Evolutionary conservation across 2,888 invertebrate species (phyloP).

Genomic region (Hirtodrosophila alboralis): DNA sequence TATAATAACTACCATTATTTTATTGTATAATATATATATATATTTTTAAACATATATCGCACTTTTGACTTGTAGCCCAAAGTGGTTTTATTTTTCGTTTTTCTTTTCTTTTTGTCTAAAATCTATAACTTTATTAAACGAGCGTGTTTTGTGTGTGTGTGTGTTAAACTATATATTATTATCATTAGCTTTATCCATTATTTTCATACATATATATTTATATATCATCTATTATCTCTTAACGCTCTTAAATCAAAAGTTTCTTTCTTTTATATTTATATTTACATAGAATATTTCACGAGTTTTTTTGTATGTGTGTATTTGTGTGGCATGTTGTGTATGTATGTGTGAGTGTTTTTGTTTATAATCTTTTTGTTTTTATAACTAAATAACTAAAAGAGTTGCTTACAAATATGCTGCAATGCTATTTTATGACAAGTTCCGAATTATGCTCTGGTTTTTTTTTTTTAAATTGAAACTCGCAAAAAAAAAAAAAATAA

Average conservation of each 20-base stretch:
- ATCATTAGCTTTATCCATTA: slow-evolving; percentile 35
- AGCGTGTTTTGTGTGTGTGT: slow-evolving; percentile 19
- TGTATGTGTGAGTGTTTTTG: background rate
- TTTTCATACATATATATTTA: slow-evolving; percentile 31
- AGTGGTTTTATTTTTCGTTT: slow-evolving; percentile 42
- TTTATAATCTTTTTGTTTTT: slow-evolving; percentile 34
- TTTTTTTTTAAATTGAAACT: slow-evolving; percentile 17
- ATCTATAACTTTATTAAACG: slow-evolving; percentile 9
- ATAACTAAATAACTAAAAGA: slow-evolving; percentile 76
- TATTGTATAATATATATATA: slow-evolving; percentile 40
- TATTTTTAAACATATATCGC: slow-evolving; percentile 50
- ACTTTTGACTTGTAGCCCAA: slow-evolving; percentile 68
- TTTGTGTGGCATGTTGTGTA: slow-evolving; percentile 15
- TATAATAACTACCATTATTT: slow-evolving; percentile 32
- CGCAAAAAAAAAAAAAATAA: slow-evolving; percentile 15
- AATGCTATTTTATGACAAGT: slow-evolving; percentile 32
- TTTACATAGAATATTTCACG: slow-evolving; percentile 57
- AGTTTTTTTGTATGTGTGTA: slow-evolving; percentile 25
- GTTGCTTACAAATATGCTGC: slow-evolving; percentile 48
- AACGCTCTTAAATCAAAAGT: slow-evolving; percentile 29
- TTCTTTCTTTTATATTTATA: slow-evolving; percentile 27
- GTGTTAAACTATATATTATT: slow-evolving; percentile 33
- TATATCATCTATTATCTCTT: slow-evolving; percentile 19
- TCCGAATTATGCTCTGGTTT: slow-evolving; percentile 19
- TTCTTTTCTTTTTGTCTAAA: slow-evolving; percentile 1